Evolutionary conservation across 2,888 invertebrate species (phyloP).

Genomic region (Argyra leucocephala): DNA sequence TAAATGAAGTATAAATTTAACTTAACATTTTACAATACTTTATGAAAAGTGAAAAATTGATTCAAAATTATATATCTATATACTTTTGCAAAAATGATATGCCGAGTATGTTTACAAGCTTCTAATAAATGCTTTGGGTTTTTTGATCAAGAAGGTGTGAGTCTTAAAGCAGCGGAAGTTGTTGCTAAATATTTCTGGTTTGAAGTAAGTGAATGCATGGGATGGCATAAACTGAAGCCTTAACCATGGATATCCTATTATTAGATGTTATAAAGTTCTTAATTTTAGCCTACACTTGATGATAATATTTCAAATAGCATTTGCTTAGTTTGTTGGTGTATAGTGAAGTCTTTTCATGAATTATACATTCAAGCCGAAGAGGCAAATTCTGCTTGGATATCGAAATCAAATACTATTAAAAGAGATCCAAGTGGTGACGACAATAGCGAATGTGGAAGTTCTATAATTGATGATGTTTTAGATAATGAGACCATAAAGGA

Average conservation of each 20-base stretch:
- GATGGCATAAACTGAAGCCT: no score
- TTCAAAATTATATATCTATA: no score
- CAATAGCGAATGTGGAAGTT: background rate
- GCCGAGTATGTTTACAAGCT: background rate
- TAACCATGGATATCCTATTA: no score
- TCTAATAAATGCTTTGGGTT: background rate
- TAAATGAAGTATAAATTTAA: no score
- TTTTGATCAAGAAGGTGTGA: background rate
- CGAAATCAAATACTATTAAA: background rate
- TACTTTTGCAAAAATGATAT: constrained; percentile 5
- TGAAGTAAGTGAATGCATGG: constrained; percentile 33
- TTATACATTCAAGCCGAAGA: background rate
- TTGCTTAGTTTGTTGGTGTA: background rate
- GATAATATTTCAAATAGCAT: background rate
- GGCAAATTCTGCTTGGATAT: background rate
- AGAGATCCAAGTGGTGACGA: background rate
- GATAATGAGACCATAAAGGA: background rate
- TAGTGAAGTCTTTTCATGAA: background rate
- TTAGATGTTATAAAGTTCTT: no score
- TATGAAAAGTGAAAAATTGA: no score
- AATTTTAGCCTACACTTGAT: background rate
- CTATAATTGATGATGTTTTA: background rate
- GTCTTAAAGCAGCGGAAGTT: constrained; percentile 24
- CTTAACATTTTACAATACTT: no score
- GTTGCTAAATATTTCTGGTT: constrained; percentile 41